Conservation (phyloP, 2,888 invertebrate species). For the Spisula solida region DNA sequence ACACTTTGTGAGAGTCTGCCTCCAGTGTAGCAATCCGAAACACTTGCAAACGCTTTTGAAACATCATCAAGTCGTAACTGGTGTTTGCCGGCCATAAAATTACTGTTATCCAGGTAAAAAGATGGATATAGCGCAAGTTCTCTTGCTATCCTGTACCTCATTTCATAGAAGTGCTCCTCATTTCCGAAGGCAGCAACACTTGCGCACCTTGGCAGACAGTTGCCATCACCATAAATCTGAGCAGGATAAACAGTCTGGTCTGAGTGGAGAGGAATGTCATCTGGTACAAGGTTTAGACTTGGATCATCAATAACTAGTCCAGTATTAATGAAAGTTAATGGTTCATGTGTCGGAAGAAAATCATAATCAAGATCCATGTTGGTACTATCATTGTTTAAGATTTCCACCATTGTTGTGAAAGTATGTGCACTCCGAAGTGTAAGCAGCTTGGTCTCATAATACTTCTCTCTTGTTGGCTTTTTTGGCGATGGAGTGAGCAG, state of each 20-base stretch:
- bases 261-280: conserved; percentile 8
- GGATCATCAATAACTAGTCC: not conserved
- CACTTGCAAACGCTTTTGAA: conserved; percentile 23
- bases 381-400: too few species aligned
- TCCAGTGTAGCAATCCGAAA: conserved; percentile 5
- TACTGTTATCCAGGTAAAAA: conserved; percentile 20
- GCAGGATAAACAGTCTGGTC: not conserved
- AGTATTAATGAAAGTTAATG: conserved; percentile 37
- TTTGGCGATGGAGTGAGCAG: too few species aligned
- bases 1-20: not conserved
- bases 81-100: conserved; percentile 24
- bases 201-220: conserved; percentile 43
- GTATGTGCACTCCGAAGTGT: too few species aligned
- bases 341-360: too few species aligned
- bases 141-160: conserved; percentile 25
- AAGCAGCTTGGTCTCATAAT: too few species aligned
- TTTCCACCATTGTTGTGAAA: too few species aligned
- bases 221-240: conserved; percentile 39
- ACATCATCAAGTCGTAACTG: conserved; percentile 36
- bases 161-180: conserved; percentile 22
- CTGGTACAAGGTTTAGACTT: conserved; percentile 8
- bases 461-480: too few species aligned
- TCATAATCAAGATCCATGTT: too few species aligned
- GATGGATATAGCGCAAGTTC: conserved; percentile 29
- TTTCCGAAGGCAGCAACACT: conserved; percentile 30